A percentile compares a stretch with the other conserved stretches of the same genome.
Conservation (phyloP, 92 coral and sea anemone species). For the Zoanthus sansibaricus region DNA sequence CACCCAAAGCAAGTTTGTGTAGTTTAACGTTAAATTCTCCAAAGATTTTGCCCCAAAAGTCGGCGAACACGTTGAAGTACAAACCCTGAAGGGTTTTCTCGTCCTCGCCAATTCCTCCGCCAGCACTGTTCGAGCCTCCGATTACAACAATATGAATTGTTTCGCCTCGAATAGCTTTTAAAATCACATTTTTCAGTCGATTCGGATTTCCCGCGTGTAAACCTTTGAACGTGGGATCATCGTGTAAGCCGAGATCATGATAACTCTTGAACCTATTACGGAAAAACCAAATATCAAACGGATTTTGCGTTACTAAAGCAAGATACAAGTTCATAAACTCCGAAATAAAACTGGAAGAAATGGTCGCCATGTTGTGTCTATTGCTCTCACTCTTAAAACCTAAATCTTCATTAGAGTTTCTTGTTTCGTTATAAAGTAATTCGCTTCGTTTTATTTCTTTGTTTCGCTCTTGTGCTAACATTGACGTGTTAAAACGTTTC, state of each 20-base stretch:
- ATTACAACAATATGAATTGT: slow-evolving; percentile 66
- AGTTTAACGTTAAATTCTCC: slow-evolving; percentile 45
- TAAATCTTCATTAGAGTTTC: neutral
- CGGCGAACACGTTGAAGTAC: slow-evolving; percentile 63
- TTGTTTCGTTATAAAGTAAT: neutral
- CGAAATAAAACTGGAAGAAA: neutral
- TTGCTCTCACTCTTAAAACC: neutral
- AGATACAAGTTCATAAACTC: neutral
- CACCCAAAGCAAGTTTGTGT: slow-evolving; percentile 66
- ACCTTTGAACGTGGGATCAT: slow-evolving; percentile 21
- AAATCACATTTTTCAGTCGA: slow-evolving; percentile 58
- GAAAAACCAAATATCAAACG: slow-evolving; percentile 19
- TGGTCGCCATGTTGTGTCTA: neutral
- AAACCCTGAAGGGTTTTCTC: slow-evolving; percentile 60
- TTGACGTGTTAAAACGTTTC: neutral
- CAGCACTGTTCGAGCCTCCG: slow-evolving; percentile 92
- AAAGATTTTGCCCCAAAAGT: slow-evolving; percentile 80
- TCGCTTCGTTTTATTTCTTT: neutral
- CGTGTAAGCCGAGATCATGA: slow-evolving; percentile 1
- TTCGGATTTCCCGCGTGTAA: slow-evolving; percentile 33
- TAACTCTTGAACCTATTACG: slow-evolving; percentile 16
- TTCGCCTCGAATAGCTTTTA: slow-evolving; percentile 66
- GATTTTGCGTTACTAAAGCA: slow-evolving; percentile 4
- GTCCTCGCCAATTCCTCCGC: slow-evolving; percentile 77
- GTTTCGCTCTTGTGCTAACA: neutral